A percentile compares a stretch with the other conserved stretches of the same genome.
phyloP scores from a whole-genome alignment of 2,113 vertebrate genomes.

The Neodon shergylaensis region DNA sequence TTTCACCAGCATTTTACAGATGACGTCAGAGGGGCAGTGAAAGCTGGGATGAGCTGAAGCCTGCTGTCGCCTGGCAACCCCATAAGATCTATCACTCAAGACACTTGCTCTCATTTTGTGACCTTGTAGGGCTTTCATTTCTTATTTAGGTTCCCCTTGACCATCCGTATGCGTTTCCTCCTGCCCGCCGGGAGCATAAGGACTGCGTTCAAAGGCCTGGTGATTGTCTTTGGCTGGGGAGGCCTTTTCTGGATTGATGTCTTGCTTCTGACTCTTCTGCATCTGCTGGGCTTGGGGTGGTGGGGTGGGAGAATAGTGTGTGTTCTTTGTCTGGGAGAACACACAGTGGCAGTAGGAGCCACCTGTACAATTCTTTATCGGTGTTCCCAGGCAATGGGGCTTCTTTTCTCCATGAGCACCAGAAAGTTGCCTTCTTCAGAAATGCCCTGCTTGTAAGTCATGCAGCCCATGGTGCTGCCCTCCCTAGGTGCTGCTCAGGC shows the following conservation, averaged over 20 bases:
- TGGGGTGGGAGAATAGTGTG: background rate
- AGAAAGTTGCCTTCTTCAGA: background rate
- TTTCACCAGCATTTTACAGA: background rate
- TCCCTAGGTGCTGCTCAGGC: background rate
- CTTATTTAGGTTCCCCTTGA: background rate
- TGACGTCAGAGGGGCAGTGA: background rate
- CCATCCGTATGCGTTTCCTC: accelerated
- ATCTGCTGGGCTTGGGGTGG: background rate
- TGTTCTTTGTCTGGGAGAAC: background rate
- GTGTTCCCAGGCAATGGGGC: background rate
- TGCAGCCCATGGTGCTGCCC: no score
- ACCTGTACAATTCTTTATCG: background rate
- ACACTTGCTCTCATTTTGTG: background rate
- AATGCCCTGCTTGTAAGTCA: background rate
- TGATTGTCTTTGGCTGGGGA: background rate
- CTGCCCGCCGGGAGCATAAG: background rate
- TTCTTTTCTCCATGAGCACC: background rate
- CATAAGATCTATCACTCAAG: accelerated
- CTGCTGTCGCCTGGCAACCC: background rate
- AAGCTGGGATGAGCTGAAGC: background rate
- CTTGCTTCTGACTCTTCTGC: background rate
- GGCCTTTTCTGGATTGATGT: background rate
- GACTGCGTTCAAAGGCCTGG: background rate
- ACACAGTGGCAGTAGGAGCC: no score
- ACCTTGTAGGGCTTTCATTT: background rate